Conservation (phyloP, 1,140 invertebrate genomes). For the Teleogryllus occipitalis region DNA sequence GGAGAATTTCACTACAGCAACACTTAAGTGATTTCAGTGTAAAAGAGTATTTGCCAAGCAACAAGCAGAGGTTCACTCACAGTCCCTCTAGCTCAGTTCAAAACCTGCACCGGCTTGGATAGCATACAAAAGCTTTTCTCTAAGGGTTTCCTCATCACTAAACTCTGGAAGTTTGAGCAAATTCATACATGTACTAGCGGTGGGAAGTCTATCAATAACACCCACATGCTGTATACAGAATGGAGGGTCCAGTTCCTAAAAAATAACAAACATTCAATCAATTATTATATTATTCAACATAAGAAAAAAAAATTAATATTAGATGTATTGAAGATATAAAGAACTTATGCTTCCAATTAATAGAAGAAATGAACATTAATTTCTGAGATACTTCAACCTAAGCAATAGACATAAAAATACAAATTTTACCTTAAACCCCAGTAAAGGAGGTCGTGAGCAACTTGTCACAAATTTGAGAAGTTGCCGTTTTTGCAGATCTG, state of each 20-base stretch:
- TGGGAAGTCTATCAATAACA: constrained; percentile 77
- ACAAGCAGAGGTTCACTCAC: background rate
- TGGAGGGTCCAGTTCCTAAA: constrained; percentile 81
- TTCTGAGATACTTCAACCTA: no score
- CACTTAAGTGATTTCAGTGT: background rate
- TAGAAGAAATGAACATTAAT: no score
- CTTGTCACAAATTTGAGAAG: constrained; percentile 95
- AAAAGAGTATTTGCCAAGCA: constrained; percentile 26
- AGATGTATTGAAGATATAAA: background rate
- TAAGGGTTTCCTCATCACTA: constrained; percentile 63
- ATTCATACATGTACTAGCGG: constrained; percentile 97
- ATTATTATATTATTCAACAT: background rate
- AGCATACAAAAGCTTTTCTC: constrained; percentile 82
- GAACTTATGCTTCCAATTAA: no score
- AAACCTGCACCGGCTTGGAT: constrained; percentile 93
- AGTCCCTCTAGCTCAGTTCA: constrained; percentile 72
- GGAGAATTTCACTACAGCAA: background rate
- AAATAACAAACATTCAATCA: constrained; percentile 18
- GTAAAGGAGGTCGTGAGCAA: constrained; percentile 89
- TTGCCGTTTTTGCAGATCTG: constrained; percentile 74
- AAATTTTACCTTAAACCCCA: constrained; percentile 80
- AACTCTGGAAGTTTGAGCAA: constrained; percentile 91
- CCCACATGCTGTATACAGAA: constrained; percentile 92
- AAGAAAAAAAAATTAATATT: background rate
- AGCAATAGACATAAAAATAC: background rate